Percentiles rank a stretch among this genome's conserved stretches.
Conservation (phyloP, 92 coral and sea anemone species). For the Actinostola sp. region DNA sequence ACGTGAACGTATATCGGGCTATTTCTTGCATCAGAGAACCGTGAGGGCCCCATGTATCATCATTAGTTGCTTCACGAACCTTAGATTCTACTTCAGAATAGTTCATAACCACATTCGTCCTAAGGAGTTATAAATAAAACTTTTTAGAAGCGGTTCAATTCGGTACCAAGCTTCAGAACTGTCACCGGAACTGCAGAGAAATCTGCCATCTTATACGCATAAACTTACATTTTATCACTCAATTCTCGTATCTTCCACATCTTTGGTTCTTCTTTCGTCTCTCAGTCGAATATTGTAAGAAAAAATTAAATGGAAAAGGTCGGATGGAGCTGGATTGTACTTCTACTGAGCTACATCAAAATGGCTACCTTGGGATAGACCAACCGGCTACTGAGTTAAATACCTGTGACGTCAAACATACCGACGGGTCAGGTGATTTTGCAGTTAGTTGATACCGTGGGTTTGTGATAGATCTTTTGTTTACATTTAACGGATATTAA, state of each 20-base stretch:
- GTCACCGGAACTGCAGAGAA: constrained; percentile 38
- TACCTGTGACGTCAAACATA: constrained; percentile 70
- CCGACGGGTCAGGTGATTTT: constrained; percentile 59
- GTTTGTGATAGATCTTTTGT: too few relatives aligned
- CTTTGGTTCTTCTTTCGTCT: constrained; percentile 26
- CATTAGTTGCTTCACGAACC: constrained; percentile 99
- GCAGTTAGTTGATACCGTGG: too few relatives aligned
- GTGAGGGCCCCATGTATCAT: constrained; percentile 99
- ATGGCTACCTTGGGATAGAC: constrained; percentile 70
- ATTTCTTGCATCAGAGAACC: constrained; percentile 94
- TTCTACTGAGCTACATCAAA: constrained; percentile 17
- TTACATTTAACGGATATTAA: too few relatives aligned
- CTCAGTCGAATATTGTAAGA: neutral
- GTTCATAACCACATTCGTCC: constrained; percentile 99
- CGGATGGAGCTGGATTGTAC: constrained; percentile 76
- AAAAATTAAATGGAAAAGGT: constrained; percentile 14
- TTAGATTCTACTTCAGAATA: constrained; percentile 97
- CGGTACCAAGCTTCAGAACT: constrained; percentile 36
- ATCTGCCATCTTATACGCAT: constrained; percentile 8
- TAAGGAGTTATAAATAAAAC: constrained; percentile 30
- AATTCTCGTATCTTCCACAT: constrained; percentile 99
- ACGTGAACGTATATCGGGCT: constrained; percentile 91
- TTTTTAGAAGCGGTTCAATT: constrained; percentile 19
- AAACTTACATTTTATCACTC: constrained; percentile 95
- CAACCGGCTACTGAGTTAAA: constrained; percentile 39